Conservation (phyloP, 2,797 vertebrate genomes). For the Alca torda region DNA sequence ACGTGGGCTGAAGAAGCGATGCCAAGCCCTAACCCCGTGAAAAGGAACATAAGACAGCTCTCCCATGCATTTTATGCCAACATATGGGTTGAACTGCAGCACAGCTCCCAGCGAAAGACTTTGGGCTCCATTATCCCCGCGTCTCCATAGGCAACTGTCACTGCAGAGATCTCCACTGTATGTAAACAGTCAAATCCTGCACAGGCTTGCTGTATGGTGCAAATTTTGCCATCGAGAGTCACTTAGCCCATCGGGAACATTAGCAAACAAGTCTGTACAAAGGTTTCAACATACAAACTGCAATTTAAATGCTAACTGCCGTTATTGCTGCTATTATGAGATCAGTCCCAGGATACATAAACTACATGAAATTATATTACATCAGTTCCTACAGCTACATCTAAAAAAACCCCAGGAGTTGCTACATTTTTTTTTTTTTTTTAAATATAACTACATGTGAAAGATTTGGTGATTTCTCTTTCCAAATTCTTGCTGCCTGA, state of each 20-base stretch:
- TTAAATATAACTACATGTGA: neutral
- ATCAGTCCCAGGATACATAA: neutral
- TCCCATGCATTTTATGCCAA: slow-evolving; percentile 1
- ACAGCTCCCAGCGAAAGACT: slow-evolving; percentile 34
- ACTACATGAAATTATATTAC: neutral
- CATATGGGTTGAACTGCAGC: slow-evolving; percentile 35
- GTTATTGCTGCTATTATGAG: neutral
- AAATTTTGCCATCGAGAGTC: slow-evolving; percentile 1
- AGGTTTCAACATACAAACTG: neutral
- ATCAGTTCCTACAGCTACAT: neutral
- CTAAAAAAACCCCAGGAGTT: neutral
- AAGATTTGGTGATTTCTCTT: slow-evolving; percentile 3
- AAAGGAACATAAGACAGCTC: neutral
- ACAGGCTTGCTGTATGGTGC: neutral
- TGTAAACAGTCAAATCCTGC: slow-evolving; percentile 45
- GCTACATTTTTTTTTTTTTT: neutral
- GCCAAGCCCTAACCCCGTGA: slow-evolving; percentile 2
- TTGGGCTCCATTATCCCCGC: slow-evolving; percentile 25
- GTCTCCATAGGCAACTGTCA: slow-evolving; percentile 69
- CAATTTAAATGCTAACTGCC: neutral
- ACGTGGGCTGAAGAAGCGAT: slow-evolving; percentile 36
- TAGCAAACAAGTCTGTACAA: neutral
- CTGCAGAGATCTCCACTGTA: slow-evolving; percentile 51
- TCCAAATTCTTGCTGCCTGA: neutral
- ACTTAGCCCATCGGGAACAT: neutral